These are phyloP conservation scores for Cotesia congregata DNA, from an alignment of 2,888 invertebrate species.

Conservation along the genomic window DNA sequence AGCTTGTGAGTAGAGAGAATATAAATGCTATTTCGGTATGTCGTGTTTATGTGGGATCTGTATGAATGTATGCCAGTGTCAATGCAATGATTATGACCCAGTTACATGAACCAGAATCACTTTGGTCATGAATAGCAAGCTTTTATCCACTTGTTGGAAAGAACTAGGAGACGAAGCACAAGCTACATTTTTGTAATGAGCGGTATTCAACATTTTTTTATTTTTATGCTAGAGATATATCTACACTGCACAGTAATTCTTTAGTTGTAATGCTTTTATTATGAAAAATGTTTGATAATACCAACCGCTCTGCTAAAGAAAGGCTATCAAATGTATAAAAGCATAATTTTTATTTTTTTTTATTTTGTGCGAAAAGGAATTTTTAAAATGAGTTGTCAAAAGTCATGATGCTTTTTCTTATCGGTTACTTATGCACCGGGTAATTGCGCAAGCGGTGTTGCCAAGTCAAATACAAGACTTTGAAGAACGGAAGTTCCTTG, in stretches of 20 bases:
- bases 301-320: neutral
- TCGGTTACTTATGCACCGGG: no score
- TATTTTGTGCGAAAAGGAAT: neutral
- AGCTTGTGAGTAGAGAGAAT: neutral
- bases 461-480: no score
- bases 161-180: slow-evolving; percentile 43
- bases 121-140: slow-evolving; percentile 52
- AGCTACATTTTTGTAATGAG: slow-evolving; percentile 37
- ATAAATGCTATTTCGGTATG: neutral
- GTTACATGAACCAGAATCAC: slow-evolving; percentile 52
- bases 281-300: neutral
- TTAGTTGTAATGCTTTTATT: neutral
- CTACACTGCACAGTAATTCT: slow-evolving; percentile 10
- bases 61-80: slow-evolving; percentile 13
- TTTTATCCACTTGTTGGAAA: slow-evolving; percentile 58
- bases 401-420: neutral
- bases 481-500: no score
- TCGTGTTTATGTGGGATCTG: neutral
- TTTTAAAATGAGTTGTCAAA: neutral
- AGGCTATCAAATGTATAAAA: neutral
- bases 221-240: slow-evolving; percentile 10
- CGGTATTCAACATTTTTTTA: slow-evolving; percentile 21
- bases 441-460: no score
- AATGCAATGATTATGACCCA: slow-evolving; percentile 64
- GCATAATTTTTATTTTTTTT: neutral